Percentiles rank a stretch among this genome's conserved stretches.
These are phyloP conservation scores for Sus cebifrons DNA, from an alignment of 2,797 vertebrate genomes.

Conservation along the genomic window DNA sequence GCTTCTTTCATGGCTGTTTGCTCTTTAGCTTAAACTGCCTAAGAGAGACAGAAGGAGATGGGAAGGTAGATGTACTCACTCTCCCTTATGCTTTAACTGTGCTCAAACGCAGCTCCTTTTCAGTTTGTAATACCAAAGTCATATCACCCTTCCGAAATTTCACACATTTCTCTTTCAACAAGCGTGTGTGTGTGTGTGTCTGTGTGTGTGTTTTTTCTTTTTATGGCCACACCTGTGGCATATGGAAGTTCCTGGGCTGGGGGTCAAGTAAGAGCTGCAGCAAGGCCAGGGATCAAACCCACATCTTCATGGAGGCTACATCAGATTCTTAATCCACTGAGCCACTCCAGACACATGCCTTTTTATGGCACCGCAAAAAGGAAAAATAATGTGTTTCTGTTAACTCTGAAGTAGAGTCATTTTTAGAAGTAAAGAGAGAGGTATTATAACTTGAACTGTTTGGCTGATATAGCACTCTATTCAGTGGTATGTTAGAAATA, in stretches of 20 bases:
- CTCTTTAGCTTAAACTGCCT: background rate
- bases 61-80: background rate
- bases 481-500: background rate
- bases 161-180: background rate
- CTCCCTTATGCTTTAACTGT: background rate
- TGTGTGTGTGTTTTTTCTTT: no score
- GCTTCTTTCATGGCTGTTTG: constrained; percentile 8
- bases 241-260: no score
- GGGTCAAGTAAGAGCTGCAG: no score
- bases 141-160: background rate
- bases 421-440: background rate
- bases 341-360: background rate
- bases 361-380: background rate
- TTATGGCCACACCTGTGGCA: no score
- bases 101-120: background rate
- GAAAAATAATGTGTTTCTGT: background rate
- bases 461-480: background rate
- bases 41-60: background rate
- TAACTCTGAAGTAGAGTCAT: background rate
- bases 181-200: no score
- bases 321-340: no score
- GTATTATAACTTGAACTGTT: background rate
- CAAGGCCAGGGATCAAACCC: no score
- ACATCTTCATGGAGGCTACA: no score
- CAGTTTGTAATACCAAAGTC: background rate